Evolutionary conservation across 2,888 invertebrate species (phyloP), one percentile per base, ranked within the genome.

Genomic region (Leptinotarsa tumamoca): DNA sequence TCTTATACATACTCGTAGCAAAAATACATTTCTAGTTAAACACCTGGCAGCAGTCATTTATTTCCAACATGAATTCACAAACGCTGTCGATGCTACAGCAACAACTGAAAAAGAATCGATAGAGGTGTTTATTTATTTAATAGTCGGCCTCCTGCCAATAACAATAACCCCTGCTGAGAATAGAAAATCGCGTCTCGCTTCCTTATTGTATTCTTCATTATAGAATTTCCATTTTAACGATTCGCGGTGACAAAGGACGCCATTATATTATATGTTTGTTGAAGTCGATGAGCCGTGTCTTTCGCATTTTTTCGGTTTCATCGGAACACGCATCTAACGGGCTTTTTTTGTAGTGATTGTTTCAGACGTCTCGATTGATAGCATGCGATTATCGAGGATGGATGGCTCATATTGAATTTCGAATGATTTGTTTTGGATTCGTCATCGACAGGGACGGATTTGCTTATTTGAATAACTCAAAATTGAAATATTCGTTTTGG

Each of bases 121-220:
- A 76, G 68, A 69, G 74, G 78, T 78, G 78, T 75, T 68, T 75
- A 67, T 67, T 78, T 78, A 63, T 63, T 63, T 63, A 17, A 78
- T 78, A 49, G 73, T 56, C n/a, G 58, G 58, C 13, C 67, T 61
- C n/a, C 51, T 54, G 70, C 43, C 76, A 67, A 71, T 76, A 73
- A 67, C 74, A 71, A 78, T 78, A 78, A 78, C 68, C 76, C 72
- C 73, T 69, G 74, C 74, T 74, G 72, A 74, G 74, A 70, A 76
- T 74, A 76, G 74, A 72, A 76, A 71, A 68, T 61, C 54, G 66
- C 74, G 74, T 75, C 68, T 74, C 54, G 76, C 74, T 76, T 78
- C 54, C 68, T 73, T 66, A 73, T 51, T 73, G 75, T 70, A 75
- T 76, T 68, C 66, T 56, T 66, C 74, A 33, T 71, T 66, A 74